Evolutionary conservation across 2,888 invertebrate species (phyloP).

Genomic region (Erebia aethiops): DNA sequence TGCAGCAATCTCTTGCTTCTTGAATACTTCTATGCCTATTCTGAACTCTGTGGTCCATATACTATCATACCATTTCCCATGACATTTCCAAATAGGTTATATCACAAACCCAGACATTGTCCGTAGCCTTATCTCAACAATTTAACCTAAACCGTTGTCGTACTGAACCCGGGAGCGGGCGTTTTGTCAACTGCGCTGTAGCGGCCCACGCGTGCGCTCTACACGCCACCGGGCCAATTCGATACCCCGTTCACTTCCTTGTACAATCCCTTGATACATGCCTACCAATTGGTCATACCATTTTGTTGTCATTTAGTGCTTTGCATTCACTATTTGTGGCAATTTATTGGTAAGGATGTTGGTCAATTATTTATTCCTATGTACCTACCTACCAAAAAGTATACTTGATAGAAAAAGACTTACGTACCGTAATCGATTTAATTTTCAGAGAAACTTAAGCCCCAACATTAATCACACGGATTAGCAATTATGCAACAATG

Average conservation of each 20-base stretch:
- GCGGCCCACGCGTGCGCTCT: constrained; percentile 65
- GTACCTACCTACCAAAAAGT: too few relatives aligned
- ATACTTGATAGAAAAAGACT: too few relatives aligned
- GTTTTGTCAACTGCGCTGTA: constrained; percentile 43
- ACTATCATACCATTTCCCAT: too few relatives aligned
- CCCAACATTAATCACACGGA: too few relatives aligned
- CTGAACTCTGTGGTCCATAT: too few relatives aligned
- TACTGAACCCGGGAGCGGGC: constrained; percentile 28
- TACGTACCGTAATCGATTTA: too few relatives aligned
- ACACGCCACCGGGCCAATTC: constrained; percentile 57
- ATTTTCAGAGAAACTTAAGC: too few relatives aligned
- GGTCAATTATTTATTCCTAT: too few relatives aligned
- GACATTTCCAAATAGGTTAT: constrained; percentile 3
- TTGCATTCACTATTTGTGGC: not conserved
- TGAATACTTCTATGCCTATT: too few relatives aligned
- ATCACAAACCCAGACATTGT: constrained; percentile 3
- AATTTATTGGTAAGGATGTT: not conserved
- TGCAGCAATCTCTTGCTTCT: too few relatives aligned
- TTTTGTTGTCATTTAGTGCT: constrained; percentile 18
- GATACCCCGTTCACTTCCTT: constrained; percentile 41
- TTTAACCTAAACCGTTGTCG: constrained; percentile 31
- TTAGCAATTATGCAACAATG: too few relatives aligned
- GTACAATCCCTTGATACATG: constrained; percentile 32
- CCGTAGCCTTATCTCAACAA: constrained; percentile 28
- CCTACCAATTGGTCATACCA: constrained; percentile 25